Percentiles rank a stretch among this genome's conserved stretches.
phyloP scores from a whole-genome alignment of 2,888 invertebrate genomes.

The Hirtodrosophila trivittata region DNA sequence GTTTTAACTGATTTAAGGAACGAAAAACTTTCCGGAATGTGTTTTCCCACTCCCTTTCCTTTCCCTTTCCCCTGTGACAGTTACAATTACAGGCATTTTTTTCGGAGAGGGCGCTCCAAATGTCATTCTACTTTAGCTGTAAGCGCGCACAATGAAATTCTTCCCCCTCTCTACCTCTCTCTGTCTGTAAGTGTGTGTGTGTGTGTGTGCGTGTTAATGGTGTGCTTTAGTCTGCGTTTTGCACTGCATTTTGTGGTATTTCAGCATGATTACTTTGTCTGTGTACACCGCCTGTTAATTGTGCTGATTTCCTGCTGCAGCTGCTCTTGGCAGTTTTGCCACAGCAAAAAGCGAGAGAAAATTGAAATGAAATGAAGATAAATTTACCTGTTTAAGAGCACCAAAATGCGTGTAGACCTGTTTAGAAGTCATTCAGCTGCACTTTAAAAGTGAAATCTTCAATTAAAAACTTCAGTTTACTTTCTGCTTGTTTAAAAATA shows the following conservation, averaged over 20 bases:
- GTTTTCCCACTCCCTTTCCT: not conserved
- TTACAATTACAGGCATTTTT: slow-evolving; percentile 22
- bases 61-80: not conserved
- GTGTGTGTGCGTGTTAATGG: slow-evolving; percentile 32
- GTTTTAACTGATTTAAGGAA: slow-evolving; percentile 37
- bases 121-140: slow-evolving; percentile 49
- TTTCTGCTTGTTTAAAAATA: too few relatives aligned
- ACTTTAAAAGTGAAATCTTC: too few relatives aligned
- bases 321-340: slow-evolving; percentile 26
- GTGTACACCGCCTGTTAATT: slow-evolving; percentile 38
- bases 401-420: too few relatives aligned
- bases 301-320: slow-evolving; percentile 40
- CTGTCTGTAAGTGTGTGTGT: slow-evolving; percentile 10
- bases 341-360: slow-evolving; percentile 26
- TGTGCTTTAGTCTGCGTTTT: slow-evolving; percentile 51
- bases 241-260: slow-evolving; percentile 57
- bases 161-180: slow-evolving; percentile 11
- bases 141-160: slow-evolving; percentile 39
- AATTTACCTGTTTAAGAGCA: slow-evolving; percentile 15
- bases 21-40: slow-evolving; percentile 15
- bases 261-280: slow-evolving; percentile 64
- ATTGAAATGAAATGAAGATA: slow-evolving; percentile 57
- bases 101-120: slow-evolving; percentile 11
- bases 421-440: too few relatives aligned
- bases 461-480: too few relatives aligned